A percentile compares a stretch with the other conserved stretches of the same genome.
Conservation (phyloP, 2,888 invertebrate genomes). For the Drosophila paracracens region DNA sequence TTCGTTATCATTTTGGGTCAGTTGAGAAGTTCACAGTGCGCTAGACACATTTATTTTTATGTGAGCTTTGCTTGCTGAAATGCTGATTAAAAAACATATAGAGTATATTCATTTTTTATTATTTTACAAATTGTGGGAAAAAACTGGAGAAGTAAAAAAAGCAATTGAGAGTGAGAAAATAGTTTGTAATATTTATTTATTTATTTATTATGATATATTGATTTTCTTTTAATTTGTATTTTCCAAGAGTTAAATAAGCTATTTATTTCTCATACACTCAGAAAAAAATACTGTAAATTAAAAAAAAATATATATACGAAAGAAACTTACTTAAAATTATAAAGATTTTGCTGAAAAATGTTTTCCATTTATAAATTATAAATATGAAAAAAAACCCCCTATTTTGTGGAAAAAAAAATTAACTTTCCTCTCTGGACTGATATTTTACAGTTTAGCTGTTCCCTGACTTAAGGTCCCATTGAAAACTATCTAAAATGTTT, state of each 20-base stretch:
- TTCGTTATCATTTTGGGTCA: conserved; percentile 19
- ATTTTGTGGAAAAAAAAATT: background rate
- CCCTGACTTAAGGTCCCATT: background rate
- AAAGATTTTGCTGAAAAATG: background rate
- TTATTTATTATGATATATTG: background rate
- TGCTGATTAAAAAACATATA: background rate
- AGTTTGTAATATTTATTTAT: background rate
- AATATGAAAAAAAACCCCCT: background rate
- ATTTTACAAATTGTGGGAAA: background rate
- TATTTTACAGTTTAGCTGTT: background rate
- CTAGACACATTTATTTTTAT: background rate
- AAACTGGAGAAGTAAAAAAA: background rate
- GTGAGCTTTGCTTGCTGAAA: background rate
- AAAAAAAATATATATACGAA: background rate
- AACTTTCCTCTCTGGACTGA: background rate
- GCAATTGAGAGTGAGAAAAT: background rate
- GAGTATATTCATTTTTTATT: background rate
- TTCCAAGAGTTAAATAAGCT: background rate
- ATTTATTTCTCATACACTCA: background rate
- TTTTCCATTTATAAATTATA: background rate
- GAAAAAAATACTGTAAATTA: background rate
- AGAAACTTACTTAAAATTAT: background rate
- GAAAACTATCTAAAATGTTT: background rate
- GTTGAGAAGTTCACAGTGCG: conserved; percentile 10
- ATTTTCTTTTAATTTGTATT: background rate